Conservation (phyloP, 23 tunicate genomes). For the Corella eumyota region DNA sequence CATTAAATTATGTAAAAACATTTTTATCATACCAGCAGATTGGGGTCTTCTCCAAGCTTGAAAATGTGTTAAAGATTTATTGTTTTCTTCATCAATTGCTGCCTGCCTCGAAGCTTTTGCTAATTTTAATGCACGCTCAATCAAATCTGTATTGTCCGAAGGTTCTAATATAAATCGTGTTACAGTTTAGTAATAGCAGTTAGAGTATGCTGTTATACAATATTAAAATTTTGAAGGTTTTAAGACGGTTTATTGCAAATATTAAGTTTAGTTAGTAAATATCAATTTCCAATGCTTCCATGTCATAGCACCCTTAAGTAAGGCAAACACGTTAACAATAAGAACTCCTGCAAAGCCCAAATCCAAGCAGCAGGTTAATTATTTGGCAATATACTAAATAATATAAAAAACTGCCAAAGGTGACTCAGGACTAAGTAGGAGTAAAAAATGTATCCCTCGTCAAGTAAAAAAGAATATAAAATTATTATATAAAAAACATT, state of each 20-base stretch:
- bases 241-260: not conserved
- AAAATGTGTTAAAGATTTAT: not conserved
- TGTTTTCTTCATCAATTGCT: slow-evolving; percentile 15
- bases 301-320: no score
- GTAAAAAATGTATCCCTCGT: not conserved
- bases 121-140: slow-evolving; percentile 51
- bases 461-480: not conserved
- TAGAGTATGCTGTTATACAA: no score
- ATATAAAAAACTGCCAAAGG: not conserved
- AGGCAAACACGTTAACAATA: no score
- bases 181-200: not conserved
- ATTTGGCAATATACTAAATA: no score
- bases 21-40: slow-evolving; percentile 7
- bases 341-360: no score
- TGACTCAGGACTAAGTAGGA: not conserved
- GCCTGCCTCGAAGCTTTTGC: slow-evolving; percentile 44
- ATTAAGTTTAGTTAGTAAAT: not conserved
- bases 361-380: no score
- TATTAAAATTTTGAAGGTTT: no score
- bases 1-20: no score
- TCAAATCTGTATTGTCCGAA: slow-evolving; percentile 33
- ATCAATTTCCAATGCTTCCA: no score
- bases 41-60: slow-evolving; percentile 61
- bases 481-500: not conserved
- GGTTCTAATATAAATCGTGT: not conserved